Base-by-base conservation (phyloP, 2,888 invertebrate species). In the Mesopsocus fuscifrons region DNA sequence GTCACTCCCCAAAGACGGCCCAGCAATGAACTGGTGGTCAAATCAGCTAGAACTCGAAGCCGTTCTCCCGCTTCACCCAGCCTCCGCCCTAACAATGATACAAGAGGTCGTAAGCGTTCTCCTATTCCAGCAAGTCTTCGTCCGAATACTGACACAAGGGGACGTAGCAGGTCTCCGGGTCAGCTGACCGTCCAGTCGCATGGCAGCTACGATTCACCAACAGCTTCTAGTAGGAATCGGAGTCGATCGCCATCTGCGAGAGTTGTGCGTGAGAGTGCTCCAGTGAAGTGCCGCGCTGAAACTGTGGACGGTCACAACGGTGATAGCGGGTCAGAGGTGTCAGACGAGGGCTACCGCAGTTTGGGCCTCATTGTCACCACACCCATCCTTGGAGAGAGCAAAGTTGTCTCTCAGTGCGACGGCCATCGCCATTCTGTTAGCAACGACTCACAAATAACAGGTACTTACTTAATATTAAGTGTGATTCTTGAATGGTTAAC, bases 301-400 rank as follows among this genome's bases (percentile, higher is more conserved):
- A 46, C 62, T 60, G 11, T 55, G 41, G n/a, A 66, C 17, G 72
- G 72, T 52, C 72, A 75, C 48, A 73, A 74, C 6, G 77, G 81
- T 43, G 81, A 83, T 57, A 81, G 82, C 51, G 80, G 82, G 8
- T 82, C 82, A 45, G 83, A 84, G 57, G 80, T 83, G 18, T 83
- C 82, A 20, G 84, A 84, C 58, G 84, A 84, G 55, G 84, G 84
- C 1, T 84, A 84, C 59, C 71, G 83, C 53, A 83, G 83, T 55
- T 61, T 83, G 53, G 82, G 82, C 1, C 20, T 49, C 6, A 69
- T 81, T 38, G 73, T 73, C 34, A 71, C 72, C 47, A 62, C 68
- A 42, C 52, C 59, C 34, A 54, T 68, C 18, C 65, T 65, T 1
- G 67, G 66, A 32, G 68, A 65, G 0, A 65, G 66, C 44, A 64